Conservation (phyloP, 1,140 invertebrate species). For the Odontomachus brunneus region DNA sequence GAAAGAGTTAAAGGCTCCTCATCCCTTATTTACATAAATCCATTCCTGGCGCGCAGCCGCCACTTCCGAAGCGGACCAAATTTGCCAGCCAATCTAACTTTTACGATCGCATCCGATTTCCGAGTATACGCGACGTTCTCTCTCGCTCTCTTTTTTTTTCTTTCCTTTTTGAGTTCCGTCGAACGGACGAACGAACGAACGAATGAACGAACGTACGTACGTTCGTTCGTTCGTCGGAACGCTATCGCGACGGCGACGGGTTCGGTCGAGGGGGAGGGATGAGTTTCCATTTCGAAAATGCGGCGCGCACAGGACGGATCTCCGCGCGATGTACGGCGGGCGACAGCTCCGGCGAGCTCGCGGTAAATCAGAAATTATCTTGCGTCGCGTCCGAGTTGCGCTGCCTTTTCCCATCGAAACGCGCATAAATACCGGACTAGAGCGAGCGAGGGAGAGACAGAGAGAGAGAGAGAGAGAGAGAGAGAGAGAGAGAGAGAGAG, state of each 20-base stretch:
- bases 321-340: constrained; percentile 69
- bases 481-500: background rate
- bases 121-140: constrained; percentile 53
- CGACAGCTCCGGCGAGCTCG: constrained; percentile 62
- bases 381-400: constrained; percentile 77
- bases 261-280: background rate
- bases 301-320: constrained; percentile 63
- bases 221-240: constrained; percentile 40
- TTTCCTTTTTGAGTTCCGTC: constrained; percentile 66
- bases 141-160: constrained; percentile 26
- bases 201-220: too few species aligned
- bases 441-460: constrained; percentile 31
- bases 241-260: constrained; percentile 45
- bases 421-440: constrained; percentile 80
- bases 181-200: constrained; percentile 58
- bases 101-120: constrained; percentile 59
- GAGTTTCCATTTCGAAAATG: constrained; percentile 84
- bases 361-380: constrained; percentile 86
- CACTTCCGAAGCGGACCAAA: constrained; percentile 48
- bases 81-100: constrained; percentile 58
- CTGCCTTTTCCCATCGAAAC: constrained; percentile 84
- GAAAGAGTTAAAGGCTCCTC: constrained; percentile 42
- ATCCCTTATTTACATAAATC: constrained; percentile 57
- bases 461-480: background rate
- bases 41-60: constrained; percentile 19